phyloP scores from a whole-genome alignment of 2,113 vertebrate genomes.

The Puntigrus tetrazona region DNA sequence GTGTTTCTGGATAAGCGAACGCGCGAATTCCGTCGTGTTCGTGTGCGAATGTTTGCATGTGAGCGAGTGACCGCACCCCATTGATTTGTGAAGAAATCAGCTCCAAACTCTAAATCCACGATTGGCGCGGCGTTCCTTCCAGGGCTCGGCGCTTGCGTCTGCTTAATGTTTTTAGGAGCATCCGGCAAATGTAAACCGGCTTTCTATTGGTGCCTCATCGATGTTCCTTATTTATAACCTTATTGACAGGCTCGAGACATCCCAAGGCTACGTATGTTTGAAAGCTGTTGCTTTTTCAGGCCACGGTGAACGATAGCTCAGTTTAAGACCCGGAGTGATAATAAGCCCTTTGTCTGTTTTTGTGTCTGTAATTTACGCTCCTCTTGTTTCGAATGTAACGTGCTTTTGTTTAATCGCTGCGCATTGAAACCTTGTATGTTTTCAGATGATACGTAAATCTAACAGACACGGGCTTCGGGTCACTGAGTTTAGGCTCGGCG shows the following conservation, averaged over 20 bases:
- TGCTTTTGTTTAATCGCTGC: background rate
- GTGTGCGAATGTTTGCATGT: conserved; percentile 3
- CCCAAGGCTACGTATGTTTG: background rate
- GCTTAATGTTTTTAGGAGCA: conserved; percentile 38
- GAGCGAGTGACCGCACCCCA: conserved; percentile 45
- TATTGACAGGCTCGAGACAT: background rate
- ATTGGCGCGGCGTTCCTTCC: conserved; percentile 28
- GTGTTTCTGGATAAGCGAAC: conserved; percentile 25
- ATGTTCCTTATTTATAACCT: background rate
- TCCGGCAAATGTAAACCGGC: conserved; percentile 28
- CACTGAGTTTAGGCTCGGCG: conserved; percentile 1
- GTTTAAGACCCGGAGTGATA: conserved; percentile 22
- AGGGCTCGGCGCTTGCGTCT: background rate
- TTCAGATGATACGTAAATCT: conserved; percentile 17
- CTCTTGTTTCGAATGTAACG: conserved; percentile 18
- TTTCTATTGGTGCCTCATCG: conserved; percentile 16
- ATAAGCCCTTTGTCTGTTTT: conserved; percentile 7
- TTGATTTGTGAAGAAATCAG: conserved; percentile 50
- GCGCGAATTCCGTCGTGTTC: conserved; percentile 13
- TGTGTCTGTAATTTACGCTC: background rate
- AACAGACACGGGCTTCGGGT: background rate
- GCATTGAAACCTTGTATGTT: conserved; percentile 13
- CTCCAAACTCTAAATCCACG: conserved; percentile 40
- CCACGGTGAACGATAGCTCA: conserved; percentile 16
- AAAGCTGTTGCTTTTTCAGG: conserved; percentile 2